Base-by-base conservation (phyloP, 2,888 invertebrate species). In the Caradrina clavipalpis region DNA sequence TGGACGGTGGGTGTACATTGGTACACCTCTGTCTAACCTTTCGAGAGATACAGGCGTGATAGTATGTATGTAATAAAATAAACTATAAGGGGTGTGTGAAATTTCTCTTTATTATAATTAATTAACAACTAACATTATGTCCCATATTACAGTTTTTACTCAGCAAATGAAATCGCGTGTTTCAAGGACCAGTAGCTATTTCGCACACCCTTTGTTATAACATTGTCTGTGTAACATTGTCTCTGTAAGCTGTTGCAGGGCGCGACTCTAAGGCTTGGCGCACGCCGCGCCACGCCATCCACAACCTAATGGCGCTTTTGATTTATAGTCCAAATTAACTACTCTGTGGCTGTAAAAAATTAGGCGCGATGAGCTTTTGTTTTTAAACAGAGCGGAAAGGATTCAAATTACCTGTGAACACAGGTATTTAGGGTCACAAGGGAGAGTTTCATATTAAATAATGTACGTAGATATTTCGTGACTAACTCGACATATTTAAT, bases 251-350 rank as follows among this genome's bases (percentile, higher is more conserved):
- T 79, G 85, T 85, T 81, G 82, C 69, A 81, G 87, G 92, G 92
- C 77, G 92, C 86, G 92, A 82, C 88, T 57, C 21, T 65, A 84
- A 88, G 91, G 91, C 90, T 90, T 86, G 92, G 88, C 88, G 73
- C 93, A 93, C 93, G 72, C 73, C 76, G 72, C 60, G 67, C 59
- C 55, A 61, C 76, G 67, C 42, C 7, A 19, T 26, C 26, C 26
- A 26, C 26, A 26, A 4, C 26, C 2, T 84, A 84, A 87, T 85
- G 70, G 80, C 50, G 53, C 61, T 80, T 83, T 82, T 89, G 86
- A 87, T 89, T 88, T 87, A 89, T 88, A 65, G 60, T 75, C 64
- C 78, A 63, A 76, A 76, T 83, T 79, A 84, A 65, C 70, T 61
- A 69, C 56, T 62, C 67, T 69, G 73, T 66, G 65, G 35, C 17